Evolutionary conservation across 2,797 vertebrate species (phyloP).

Genomic region (Spatula clypeata): DNA sequence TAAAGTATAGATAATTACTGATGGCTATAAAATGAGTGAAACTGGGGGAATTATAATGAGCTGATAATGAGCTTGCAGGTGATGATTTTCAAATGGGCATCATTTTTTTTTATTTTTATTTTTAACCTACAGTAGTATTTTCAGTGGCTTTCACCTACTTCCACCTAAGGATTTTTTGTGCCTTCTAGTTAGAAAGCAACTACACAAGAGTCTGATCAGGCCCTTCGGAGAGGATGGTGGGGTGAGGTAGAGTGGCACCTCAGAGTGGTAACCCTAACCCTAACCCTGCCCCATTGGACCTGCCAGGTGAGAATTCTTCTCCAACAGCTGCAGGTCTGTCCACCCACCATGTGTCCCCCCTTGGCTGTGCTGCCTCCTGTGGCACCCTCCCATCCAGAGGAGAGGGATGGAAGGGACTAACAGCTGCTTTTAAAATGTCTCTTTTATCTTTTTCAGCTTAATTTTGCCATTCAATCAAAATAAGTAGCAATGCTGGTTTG

Average conservation of each 20-base stretch:
- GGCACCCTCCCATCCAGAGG: not conserved
- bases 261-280: not conserved
- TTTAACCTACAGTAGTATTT: not conserved
- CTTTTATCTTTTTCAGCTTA: not conserved
- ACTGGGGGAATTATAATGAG: not conserved
- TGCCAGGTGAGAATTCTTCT: not conserved
- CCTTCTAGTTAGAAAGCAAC: not conserved
- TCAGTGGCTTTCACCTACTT: not conserved
- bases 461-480: not conserved
- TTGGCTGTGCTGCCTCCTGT: not conserved
- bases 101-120: not conserved
- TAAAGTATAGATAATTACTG: not conserved
- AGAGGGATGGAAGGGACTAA: not conserved
- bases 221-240: not conserved
- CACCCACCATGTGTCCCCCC: too few relatives aligned
- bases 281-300: not conserved
- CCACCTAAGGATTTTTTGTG: not conserved
- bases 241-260: not conserved
- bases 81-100: not conserved
- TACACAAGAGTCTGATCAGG: not conserved
- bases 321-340: too few relatives aligned
- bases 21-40: not conserved
- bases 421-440: not conserved
- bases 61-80: not conserved
- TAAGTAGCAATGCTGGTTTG: not conserved